Percentiles rank a stretch among this genome's conserved stretches.
These are phyloP conservation scores for Pogonus chalceus DNA, from an alignment of 1,140 invertebrate species.

Conservation along the genomic window DNA sequence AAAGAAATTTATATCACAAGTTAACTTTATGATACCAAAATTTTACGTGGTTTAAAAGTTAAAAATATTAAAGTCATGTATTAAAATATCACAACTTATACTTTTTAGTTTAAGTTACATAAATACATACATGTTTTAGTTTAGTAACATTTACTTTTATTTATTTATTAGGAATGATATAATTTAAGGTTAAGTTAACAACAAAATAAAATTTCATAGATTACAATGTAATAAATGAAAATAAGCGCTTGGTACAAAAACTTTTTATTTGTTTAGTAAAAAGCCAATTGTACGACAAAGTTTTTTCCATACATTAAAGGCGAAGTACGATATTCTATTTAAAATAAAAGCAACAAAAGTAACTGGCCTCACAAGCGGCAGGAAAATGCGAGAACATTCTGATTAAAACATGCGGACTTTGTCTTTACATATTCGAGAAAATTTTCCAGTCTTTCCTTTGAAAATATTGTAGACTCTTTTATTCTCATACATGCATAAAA, in stretches of 20 bases:
- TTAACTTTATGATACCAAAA: too few relatives aligned
- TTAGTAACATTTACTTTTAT: too few relatives aligned
- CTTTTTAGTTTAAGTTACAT: too few relatives aligned
- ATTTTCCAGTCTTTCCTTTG: background rate
- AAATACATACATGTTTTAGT: too few relatives aligned
- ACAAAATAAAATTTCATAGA: background rate
- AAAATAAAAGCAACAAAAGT: background rate
- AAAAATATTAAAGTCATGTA: too few relatives aligned
- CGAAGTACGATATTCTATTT: background rate
- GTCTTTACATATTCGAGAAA: background rate
- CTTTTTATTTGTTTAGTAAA: background rate
- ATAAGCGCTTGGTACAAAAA: background rate
- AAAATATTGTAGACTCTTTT: background rate
- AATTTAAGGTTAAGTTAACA: too few relatives aligned
- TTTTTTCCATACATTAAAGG: background rate
- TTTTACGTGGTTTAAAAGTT: too few relatives aligned
- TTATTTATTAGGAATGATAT: too few relatives aligned
- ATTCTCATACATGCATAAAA: too few relatives aligned
- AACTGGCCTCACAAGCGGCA: background rate
- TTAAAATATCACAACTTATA: too few relatives aligned
- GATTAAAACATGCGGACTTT: conserved; percentile 6
- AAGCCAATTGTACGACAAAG: background rate
- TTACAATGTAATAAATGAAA: background rate
- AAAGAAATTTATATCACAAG: too few relatives aligned
- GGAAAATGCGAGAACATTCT: background rate